phyloP scores from a whole-genome alignment of 2,888 invertebrate species.

The Copidosoma aretas region DNA sequence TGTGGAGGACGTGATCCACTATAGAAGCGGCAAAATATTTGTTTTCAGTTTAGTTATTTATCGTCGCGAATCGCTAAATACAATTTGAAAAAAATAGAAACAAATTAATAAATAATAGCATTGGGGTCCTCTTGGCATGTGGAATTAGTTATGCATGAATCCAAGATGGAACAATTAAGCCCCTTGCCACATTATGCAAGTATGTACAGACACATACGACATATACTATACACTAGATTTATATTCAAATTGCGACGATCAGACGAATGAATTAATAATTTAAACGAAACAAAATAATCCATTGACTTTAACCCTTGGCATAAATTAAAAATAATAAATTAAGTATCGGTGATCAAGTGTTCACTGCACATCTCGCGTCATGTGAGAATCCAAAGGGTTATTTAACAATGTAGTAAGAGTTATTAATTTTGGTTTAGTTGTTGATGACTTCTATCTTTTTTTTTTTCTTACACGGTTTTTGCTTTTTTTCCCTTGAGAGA shows the following conservation, averaged over 20 bases:
- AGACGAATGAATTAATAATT: constrained; percentile 52
- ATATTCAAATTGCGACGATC: constrained; percentile 44
- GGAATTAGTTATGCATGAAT: constrained; percentile 64
- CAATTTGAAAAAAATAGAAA: constrained; percentile 11
- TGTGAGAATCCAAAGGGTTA: constrained; percentile 32
- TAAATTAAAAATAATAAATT: constrained; percentile 29
- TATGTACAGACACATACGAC: too few species aligned
- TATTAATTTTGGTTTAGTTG: constrained; percentile 43
- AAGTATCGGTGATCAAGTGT: constrained; percentile 36
- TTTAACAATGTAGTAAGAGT: constrained; percentile 40
- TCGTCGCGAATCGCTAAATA: constrained; percentile 28
- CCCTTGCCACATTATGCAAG: constrained; percentile 51
- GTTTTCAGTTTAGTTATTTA: constrained; percentile 45
- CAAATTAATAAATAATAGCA: constrained; percentile 39
- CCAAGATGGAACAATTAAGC: constrained; percentile 60
- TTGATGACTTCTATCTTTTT: constrained; percentile 32
- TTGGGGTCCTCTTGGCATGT: constrained; percentile 62
- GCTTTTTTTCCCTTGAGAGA: constrained; percentile 32
- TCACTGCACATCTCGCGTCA: constrained; percentile 47
- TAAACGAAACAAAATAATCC: constrained; percentile 41
- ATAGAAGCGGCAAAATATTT: constrained; percentile 38
- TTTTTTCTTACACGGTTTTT: constrained; percentile 36
- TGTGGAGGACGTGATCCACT: constrained; percentile 23
- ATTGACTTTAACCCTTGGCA: constrained; percentile 47
- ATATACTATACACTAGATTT: constrained; percentile 15